phyloP scores from a whole-genome alignment of 2,888 invertebrate species.

The Leptura quadrifasciata region DNA sequence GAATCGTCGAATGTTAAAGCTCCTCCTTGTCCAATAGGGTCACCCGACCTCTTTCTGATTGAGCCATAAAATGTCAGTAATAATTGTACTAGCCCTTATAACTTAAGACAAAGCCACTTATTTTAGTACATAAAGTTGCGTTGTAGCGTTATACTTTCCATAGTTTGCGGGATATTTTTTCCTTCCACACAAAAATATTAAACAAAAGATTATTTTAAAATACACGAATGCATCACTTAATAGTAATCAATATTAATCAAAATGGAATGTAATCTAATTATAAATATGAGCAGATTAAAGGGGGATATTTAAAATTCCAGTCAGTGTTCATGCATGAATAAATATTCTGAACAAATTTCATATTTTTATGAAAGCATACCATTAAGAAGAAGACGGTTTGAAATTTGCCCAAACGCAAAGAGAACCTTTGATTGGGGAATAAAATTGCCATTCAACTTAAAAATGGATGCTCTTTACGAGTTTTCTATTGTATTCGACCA shows the following conservation, averaged over 20 bases:
- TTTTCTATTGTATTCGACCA: conserved; percentile 10
- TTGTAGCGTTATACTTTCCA: no score
- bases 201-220: no score
- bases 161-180: no score
- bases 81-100: no score
- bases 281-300: conserved; percentile 14
- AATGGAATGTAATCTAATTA: conserved; percentile 22
- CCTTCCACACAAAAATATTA: no score
- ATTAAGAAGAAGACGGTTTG: conserved; percentile 23
- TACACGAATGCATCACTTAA: neutral
- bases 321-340: conserved; percentile 35
- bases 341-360: conserved; percentile 40
- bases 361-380: conserved; percentile 30
- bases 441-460: conserved; percentile 29
- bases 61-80: no score
- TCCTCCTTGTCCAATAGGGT: no score
- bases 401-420: conserved; percentile 12
- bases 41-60: no score
- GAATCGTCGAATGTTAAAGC: no score
- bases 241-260: conserved; percentile 22
- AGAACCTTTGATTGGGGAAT: conserved; percentile 25
- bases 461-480: conserved; percentile 29
- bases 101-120: no score
- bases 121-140: no score
- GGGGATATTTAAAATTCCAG: conserved; percentile 28